Evolutionary conservation across 1,140 invertebrate genomes (phyloP).

Genomic region (Trichonephila inaurata): DNA sequence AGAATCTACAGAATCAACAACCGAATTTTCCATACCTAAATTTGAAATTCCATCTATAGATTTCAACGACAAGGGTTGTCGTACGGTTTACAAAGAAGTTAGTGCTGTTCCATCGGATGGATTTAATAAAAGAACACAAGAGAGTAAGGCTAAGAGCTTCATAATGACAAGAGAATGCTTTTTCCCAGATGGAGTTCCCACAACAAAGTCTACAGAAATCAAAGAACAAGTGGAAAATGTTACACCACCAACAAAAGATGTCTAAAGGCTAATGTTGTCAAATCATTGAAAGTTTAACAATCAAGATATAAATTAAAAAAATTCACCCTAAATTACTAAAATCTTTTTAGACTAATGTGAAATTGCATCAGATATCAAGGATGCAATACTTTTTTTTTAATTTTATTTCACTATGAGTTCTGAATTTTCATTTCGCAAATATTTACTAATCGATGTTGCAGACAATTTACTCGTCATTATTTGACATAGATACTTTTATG

Average conservation of each 20-base stretch:
- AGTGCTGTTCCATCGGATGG: neutral
- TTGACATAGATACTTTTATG: too few species aligned
- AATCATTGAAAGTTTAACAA: too few species aligned
- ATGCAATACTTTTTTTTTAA: too few species aligned
- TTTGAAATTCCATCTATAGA: conserved; percentile 73
- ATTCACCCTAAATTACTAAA: too few species aligned
- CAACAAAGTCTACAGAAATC: neutral
- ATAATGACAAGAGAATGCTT: conserved; percentile 67
- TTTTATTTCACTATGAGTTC: too few species aligned
- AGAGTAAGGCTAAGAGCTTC: conserved; percentile 49
- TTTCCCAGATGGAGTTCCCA: conserved; percentile 66
- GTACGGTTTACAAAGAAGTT: conserved; percentile 66
- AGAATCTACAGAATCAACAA: neutral
- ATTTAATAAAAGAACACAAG: neutral
- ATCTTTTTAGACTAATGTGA: too few species aligned
- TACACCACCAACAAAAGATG: neutral
- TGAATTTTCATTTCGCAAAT: too few species aligned
- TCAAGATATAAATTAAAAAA: too few species aligned
- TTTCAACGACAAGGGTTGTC: conserved; percentile 67
- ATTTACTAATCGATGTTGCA: too few species aligned
- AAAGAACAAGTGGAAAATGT: neutral
- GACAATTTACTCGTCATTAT: too few species aligned
- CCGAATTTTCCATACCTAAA: conserved; percentile 55
- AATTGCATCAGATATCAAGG: too few species aligned
- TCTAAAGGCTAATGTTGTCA: neutral